Percentiles rank a stretch among this genome's conserved stretches.
Evolutionary conservation across 30 jellyfish, hydroid and myxozoan species (phyloP).

Genomic region (Aurelia sp.): DNA sequence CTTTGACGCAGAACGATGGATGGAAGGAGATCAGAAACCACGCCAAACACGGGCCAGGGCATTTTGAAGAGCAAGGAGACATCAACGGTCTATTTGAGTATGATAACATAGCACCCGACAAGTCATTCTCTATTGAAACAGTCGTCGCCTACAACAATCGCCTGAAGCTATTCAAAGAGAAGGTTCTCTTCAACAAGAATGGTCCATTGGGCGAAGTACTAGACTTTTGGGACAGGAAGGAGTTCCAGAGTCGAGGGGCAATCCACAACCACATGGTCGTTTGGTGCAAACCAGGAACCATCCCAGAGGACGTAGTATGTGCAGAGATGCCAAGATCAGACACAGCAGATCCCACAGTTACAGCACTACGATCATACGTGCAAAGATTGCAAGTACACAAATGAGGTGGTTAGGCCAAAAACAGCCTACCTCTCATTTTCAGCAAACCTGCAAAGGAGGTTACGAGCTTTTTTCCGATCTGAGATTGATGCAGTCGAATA

Average conservation of each 20-base stretch:
- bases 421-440: too few relatives aligned
- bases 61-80: too few relatives aligned
- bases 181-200: not conserved
- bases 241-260: constrained; percentile 23
- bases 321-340: constrained; percentile 24
- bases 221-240: constrained; percentile 32
- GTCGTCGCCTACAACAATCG: constrained; percentile 1
- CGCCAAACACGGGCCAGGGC: too few relatives aligned
- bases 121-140: not conserved
- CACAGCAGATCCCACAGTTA: not conserved
- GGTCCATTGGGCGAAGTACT: constrained; percentile 10
- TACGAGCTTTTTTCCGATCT: too few relatives aligned
- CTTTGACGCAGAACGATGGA: too few relatives aligned
- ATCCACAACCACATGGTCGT: constrained; percentile 48
- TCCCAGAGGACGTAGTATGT: constrained; percentile 34
- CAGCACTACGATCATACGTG: not conserved
- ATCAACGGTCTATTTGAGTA: too few relatives aligned
- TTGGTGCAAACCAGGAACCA: constrained; percentile 26
- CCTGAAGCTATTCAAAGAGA: not conserved
- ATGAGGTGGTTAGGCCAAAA: too few relatives aligned
- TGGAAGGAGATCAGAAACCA: too few relatives aligned
- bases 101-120: too few relatives aligned
- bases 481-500: too few relatives aligned
- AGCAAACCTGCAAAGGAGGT: too few relatives aligned
- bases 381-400: not conserved